Percentiles rank a stretch among this genome's conserved stretches.
Evolutionary conservation across 2,797 vertebrate species (phyloP).

Genomic region (Falco berigora): DNA sequence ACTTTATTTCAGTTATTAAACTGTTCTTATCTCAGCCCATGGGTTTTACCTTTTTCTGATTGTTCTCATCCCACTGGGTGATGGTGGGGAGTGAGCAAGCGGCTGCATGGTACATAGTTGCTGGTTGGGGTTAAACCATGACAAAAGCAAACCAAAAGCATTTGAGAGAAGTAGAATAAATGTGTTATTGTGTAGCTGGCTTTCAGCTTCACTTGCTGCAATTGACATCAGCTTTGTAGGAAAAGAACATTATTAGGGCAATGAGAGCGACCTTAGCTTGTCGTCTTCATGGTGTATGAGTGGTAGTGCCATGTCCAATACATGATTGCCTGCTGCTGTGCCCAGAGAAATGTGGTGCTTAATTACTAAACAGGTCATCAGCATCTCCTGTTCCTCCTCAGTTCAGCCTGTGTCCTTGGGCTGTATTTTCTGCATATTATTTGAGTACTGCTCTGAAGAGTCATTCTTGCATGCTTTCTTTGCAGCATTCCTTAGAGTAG

Average conservation of each 20-base stretch:
- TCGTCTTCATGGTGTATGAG: background rate
- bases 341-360: background rate
- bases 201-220: background rate
- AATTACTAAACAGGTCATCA: conserved; percentile 12
- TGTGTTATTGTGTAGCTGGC: background rate
- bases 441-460: background rate
- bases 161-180: background rate
- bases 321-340: background rate
- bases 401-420: background rate
- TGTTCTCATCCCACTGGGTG: no score
- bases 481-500: background rate
- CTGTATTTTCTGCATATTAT: background rate
- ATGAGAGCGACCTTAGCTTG: background rate
- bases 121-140: no score
- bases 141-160: background rate
- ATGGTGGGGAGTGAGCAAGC: no score
- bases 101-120: no score
- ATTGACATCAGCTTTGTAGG: background rate
- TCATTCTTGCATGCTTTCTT: background rate
- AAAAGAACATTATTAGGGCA: background rate
- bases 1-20: no score
- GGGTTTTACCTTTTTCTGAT: no score
- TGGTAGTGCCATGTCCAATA: background rate
- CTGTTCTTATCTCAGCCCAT: no score
- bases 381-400: background rate